Base-by-base conservation (phyloP, 2,888 invertebrate genomes). In the Morinoia aosen region DNA sequence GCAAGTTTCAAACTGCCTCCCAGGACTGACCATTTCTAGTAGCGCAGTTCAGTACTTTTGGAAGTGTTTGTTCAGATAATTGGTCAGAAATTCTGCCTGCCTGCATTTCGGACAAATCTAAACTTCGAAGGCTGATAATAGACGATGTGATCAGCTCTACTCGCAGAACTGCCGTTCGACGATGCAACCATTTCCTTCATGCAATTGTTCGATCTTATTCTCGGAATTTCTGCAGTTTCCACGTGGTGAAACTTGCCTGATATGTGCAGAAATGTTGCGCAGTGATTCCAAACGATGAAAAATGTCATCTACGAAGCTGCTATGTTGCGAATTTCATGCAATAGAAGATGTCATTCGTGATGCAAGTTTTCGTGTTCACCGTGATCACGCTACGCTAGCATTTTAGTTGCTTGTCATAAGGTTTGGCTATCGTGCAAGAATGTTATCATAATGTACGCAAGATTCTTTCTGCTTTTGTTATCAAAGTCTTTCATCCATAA, bases 21-120 rank as follows among this genome's bases (percentile, higher is more conserved):
- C 19, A 76, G 76, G 76, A 16, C 76, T 76, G 33, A 56, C 57
- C 93, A 93, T 93, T 93, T 56, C 76, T 76, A 33, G 25, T 48
- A 48, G 57, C 5, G 57, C 93, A 57, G n/a, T 33, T 48, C 93
- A 57, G 93, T 57, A 57, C 33, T 93, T 48, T 57, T 93, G 48
- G 56, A 93, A 93, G 93, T 93, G 93, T 93, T 93, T 95, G 95
- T n/a, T 95, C 64, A 39, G 58, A 95, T 95, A 40, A 95, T 95
- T 95, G 61, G 40, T 64, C 58, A 64, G 94, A 94, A 57, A 94
- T 94, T 94, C 94, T 58, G 94, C 57, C 94, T 48, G 12, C 57
- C 12, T 94, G 57, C 94, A 94, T 58, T 90, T 40, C 40, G 90
- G 76, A 33, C 76, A 33, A 76, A 33, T 16, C 76, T 33, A 16